Evolutionary conservation across 2,797 vertebrate genomes (phyloP).

Genomic region (Phalanger gymnotis): DNA sequence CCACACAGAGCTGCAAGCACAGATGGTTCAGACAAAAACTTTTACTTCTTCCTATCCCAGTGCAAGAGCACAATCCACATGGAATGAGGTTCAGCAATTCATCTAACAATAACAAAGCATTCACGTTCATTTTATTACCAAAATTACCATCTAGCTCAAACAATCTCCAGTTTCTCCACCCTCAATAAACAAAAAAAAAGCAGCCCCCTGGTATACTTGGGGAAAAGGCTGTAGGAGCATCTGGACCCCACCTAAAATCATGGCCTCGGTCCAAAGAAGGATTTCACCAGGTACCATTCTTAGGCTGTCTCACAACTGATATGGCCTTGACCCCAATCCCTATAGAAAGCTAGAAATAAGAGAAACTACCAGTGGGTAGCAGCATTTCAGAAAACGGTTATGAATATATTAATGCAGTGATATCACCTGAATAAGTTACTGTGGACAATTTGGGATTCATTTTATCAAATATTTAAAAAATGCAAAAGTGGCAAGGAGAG

Average conservation of each 20-base stretch:
- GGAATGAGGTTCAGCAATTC: slow-evolving; percentile 5
- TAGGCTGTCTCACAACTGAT: neutral
- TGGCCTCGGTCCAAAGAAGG: neutral
- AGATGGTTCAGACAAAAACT: neutral
- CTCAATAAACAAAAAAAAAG: slow-evolving; percentile 22
- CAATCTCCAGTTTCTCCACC: slow-evolving; percentile 15
- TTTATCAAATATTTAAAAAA: slow-evolving; percentile 42
- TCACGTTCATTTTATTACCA: slow-evolving; percentile 12
- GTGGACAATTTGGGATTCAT: neutral
- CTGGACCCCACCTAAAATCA: slow-evolving; percentile 21
- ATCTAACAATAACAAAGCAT: neutral
- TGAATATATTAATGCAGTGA: slow-evolving; percentile 19
- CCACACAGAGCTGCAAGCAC: neutral
- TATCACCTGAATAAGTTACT: neutral
- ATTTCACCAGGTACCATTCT: neutral
- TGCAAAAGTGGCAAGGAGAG: slow-evolving; percentile 12
- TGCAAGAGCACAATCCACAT: neutral
- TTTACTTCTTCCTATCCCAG: neutral
- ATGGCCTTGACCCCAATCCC: neutral
- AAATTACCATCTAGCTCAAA: neutral
- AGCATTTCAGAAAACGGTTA: neutral
- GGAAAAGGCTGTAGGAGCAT: slow-evolving; percentile 1
- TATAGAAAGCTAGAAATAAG: slow-evolving; percentile 17
- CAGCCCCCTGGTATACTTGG: neutral
- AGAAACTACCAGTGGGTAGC: slow-evolving; percentile 3